Base-by-base conservation (phyloP, 2,888 invertebrate genomes). In the Holacanthella duospinosa region DNA sequence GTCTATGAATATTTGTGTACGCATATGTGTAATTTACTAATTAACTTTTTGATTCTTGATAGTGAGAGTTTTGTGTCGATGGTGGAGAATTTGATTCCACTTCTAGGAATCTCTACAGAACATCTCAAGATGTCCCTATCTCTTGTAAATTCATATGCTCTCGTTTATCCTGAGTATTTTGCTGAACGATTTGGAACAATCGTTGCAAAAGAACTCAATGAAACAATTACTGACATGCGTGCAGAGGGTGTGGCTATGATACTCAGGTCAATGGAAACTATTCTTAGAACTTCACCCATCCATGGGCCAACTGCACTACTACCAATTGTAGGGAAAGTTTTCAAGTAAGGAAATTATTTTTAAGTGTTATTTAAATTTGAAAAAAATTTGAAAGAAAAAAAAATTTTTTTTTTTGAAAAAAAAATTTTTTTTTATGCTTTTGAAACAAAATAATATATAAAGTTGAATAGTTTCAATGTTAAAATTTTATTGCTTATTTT, bases 181-280 rank as follows among this genome's bases (percentile, higher is more conserved):
- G 71, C 69, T 21, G 67, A 70, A 55, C 60, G 68, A n/a, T 72
- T 69, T 65, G 72, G 72, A 16, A 80, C 81, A 16, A 81, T 82
- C 58, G 83, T 93, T 66, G 83, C 90, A 69, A 80, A 83, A 1
- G 80, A 86, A 16, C 82, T 91, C 66, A 84, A 84, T 69, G 84
- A 84, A 61, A 80, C 92, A 77, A 79, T 93, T 69, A 81, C 84
- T 24, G 93, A 95, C 76, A 83, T 93, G 80, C 81, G 85, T 63
- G 79, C 83, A 1, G 88, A 89, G 74, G 89, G 86, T 36, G 80
- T 86, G 60, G 82, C 88, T 16, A 82, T 86, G 65, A 83, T 89
- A 55, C 79, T 90, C 75, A 83, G 86, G 74, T 78, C 87, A n/a
- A 80, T 88, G 43, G 88, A 89, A 75, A 83, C 86, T 24, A 87